Percentiles rank a stretch among this genome's conserved stretches.
Evolutionary conservation across 2,113 vertebrate genomes (phyloP).

Genomic region (Sander lucioperca): DNA sequence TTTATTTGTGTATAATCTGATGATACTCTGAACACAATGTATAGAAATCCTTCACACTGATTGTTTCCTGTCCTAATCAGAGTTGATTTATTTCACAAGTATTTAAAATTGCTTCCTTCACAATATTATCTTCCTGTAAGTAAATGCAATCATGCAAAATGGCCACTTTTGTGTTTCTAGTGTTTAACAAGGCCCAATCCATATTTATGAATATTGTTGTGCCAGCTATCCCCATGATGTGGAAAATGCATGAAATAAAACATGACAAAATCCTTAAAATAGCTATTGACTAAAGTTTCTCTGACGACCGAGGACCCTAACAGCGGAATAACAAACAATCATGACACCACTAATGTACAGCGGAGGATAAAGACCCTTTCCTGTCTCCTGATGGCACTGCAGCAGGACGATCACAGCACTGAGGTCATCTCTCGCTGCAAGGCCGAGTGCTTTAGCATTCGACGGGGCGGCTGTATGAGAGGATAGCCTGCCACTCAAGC

Average conservation of each 20-base stretch:
- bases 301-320: slow-evolving; percentile 31
- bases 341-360: slow-evolving; percentile 20
- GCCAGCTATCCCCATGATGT: slow-evolving; percentile 44
- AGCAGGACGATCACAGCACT: slow-evolving; percentile 48
- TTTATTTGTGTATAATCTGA: neutral
- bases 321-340: slow-evolving; percentile 52
- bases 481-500: slow-evolving; percentile 61
- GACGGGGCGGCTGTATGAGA: slow-evolving; percentile 37
- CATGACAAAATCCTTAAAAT: slow-evolving; percentile 46
- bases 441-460: slow-evolving; percentile 60
- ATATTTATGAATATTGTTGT: slow-evolving; percentile 70
- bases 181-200: slow-evolving; percentile 56
- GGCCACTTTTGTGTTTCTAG: slow-evolving; percentile 60
- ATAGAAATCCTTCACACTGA: neutral
- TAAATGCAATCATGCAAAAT: slow-evolving; percentile 69
- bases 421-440: slow-evolving; percentile 58
- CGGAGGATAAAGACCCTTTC: slow-evolving; percentile 46
- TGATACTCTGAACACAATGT: slow-evolving; percentile 1
- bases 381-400: slow-evolving; percentile 40
- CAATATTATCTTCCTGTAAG: slow-evolving; percentile 39
- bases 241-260: slow-evolving; percentile 45
- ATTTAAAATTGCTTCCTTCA: slow-evolving; percentile 50
- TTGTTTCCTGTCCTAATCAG: slow-evolving; percentile 37
- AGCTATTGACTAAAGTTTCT: slow-evolving; percentile 47
- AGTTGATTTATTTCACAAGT: slow-evolving; percentile 38